Conservation (phyloP, 2,888 invertebrate genomes). For the Hirtodrosophila alboralis region DNA sequence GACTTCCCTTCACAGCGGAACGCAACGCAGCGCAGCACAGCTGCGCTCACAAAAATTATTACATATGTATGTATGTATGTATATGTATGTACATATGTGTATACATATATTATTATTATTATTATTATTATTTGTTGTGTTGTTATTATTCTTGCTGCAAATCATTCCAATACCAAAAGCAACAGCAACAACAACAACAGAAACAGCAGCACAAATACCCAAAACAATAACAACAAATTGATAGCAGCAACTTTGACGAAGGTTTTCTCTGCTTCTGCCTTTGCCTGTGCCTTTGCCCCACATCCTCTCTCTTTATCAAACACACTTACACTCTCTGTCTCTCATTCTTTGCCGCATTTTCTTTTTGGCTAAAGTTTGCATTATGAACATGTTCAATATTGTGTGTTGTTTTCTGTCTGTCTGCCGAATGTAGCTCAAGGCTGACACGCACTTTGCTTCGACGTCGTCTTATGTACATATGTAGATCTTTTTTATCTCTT, state of each 20-base stretch:
- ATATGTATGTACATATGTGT: slow-evolving; percentile 1
- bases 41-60: slow-evolving; percentile 51
- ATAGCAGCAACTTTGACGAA: slow-evolving; percentile 69
- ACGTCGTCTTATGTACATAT: slow-evolving; percentile 20
- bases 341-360: slow-evolving; percentile 28
- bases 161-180: slow-evolving; percentile 44
- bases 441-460: slow-evolving; percentile 57
- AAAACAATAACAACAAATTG: slow-evolving; percentile 44
- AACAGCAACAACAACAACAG: slow-evolving; percentile 18
- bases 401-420: slow-evolving; percentile 36
- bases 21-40: slow-evolving; percentile 23
- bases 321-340: slow-evolving; percentile 1
- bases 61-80: slow-evolving; percentile 32
- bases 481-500: slow-evolving; percentile 3
- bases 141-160: slow-evolving; percentile 21
- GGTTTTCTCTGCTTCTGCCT: slow-evolving; percentile 45
- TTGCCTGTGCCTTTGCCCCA: background rate
- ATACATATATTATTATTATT: slow-evolving; percentile 32
- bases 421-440: slow-evolving; percentile 65
- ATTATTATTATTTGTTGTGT: slow-evolving; percentile 28
- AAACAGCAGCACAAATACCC: too few species aligned
- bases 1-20: slow-evolving; percentile 20
- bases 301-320: background rate
- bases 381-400: slow-evolving; percentile 56
- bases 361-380: slow-evolving; percentile 57